Evolutionary conservation across 2,797 vertebrate genomes (phyloP), one percentile per base, ranked within the genome.

Genomic region (Streptopelia turtur): DNA sequence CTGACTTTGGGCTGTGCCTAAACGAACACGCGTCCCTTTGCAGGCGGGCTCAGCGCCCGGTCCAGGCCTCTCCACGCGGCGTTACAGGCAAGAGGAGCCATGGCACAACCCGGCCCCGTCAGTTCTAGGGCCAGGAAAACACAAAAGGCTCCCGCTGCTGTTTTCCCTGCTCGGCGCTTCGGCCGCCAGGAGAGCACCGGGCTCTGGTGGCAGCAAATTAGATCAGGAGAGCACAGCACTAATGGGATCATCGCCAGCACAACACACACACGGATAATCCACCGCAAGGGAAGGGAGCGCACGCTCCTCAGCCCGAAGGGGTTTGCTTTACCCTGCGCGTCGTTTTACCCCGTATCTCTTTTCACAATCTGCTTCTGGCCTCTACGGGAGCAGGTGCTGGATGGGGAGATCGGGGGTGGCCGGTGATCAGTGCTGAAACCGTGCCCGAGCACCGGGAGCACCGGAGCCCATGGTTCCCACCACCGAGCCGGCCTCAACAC

Each of bases 191-290:
- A 65, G 82, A 88, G 82, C 71, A 4, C n/a, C n/a, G 1, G 90
- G 93, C 93, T 87, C 83, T 50, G 70, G 41, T 35, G 90, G 91
- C 16, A 81, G 79, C 94, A 89, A 92, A 97, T 92, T 49, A 86
- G 94, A 89, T 86, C 83, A 91, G 57, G 82, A 60, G 72, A 89
- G 78, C 78, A 4, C 6, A 21, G 82, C 9, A 2, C 88, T 81
- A 81, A 89, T 68, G 59, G 92, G 83, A 89, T 88, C 83, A 2
- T 33, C 76, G 35, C 80, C 93, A 81, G 10, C 23, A 71, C 93
- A 53, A 55, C 78, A 39, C 71, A 59, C 69, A 22, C 35, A 4
- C 3, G 76, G 86, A 69, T 80, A 81, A 91, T 82, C 91, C 74
- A 1, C 79, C 1, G 49, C 80, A 28, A 53, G 64, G 83, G 74